A percentile compares a stretch with the other conserved stretches of the same genome.
Conservation (phyloP, 2,113 vertebrate species). For the Ploceus nigricollis region DNA sequence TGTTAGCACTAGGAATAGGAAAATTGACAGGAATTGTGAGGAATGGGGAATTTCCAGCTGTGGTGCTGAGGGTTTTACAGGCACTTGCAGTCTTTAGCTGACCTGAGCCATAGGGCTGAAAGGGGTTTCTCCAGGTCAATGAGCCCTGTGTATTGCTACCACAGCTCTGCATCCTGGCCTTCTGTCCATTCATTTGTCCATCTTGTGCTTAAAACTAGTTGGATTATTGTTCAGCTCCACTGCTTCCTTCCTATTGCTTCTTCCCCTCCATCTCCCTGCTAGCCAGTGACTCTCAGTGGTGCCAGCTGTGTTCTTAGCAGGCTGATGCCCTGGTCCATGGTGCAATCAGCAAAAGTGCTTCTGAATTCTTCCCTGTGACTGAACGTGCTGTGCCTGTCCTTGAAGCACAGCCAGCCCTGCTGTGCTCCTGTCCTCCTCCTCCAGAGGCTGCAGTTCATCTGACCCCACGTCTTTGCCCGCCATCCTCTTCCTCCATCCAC, state of each 20-base stretch:
- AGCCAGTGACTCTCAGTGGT: not conserved
- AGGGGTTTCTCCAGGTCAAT: not conserved
- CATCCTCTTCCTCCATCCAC: not conserved
- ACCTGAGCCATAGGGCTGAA: not conserved
- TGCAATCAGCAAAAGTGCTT: not conserved
- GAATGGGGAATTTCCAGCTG: not conserved
- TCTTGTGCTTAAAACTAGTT: not conserved
- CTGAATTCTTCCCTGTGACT: not conserved
- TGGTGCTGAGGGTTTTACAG: not conserved
- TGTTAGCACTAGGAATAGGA: not conserved
- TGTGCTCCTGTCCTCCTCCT: not conserved
- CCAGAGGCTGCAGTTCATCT: not conserved
- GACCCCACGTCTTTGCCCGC: rapidly evolving
- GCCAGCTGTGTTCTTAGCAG: constrained; percentile 18
- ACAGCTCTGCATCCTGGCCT: not conserved
- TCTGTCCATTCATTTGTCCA: constrained; percentile 6
- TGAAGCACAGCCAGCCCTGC: not conserved
- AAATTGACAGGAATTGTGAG: not conserved
- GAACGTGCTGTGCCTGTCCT: not conserved
- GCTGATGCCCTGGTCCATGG: not conserved
- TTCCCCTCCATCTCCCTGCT: not conserved
- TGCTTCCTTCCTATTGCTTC: not conserved
- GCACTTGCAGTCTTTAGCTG: not conserved
- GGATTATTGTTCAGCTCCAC: not conserved
- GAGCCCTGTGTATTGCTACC: not conserved